A percentile compares a stretch with the other conserved stretches of the same genome.
Evolutionary conservation across 2,888 invertebrate species (phyloP).

Genomic region (Sphecodes monilicornis): DNA sequence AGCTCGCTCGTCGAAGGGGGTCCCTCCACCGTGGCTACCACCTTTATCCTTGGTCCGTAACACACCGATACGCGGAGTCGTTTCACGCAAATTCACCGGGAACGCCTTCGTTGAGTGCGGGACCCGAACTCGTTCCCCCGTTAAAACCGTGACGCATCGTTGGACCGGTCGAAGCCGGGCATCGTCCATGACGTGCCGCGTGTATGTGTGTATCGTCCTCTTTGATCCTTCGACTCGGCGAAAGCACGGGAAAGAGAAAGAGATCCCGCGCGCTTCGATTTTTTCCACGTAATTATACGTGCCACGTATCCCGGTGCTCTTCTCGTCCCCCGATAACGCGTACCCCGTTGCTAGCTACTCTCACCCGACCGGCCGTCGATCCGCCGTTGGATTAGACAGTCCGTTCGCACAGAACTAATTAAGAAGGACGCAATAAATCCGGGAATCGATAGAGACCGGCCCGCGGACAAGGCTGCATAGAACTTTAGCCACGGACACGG

Average conservation of each 20-base stretch:
- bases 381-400: not conserved
- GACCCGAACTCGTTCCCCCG: conserved; percentile 70
- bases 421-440: conserved; percentile 57
- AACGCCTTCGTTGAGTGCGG: conserved; percentile 70
- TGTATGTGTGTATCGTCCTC: conserved; percentile 60
- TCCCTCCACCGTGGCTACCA: conserved; percentile 61
- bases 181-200: conserved; percentile 42
- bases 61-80: conserved; percentile 70
- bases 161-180: conserved; percentile 65
- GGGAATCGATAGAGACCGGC: conserved; percentile 19
- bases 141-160: conserved; percentile 78
- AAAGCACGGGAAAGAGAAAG: conserved; percentile 51
- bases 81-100: conserved; percentile 81
- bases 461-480: not conserved
- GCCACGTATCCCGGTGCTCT: conserved; percentile 28
- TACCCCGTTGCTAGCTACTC: conserved; percentile 28
- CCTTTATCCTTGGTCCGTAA: conserved; percentile 69
- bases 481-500: conserved; percentile 20
- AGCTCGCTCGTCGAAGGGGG: conserved; percentile 35
- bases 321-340: conserved; percentile 52
- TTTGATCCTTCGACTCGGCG: conserved; percentile 67
- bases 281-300: conserved; percentile 69
- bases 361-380: conserved; percentile 12
- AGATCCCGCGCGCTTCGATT: conserved; percentile 48
- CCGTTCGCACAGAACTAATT: conserved; percentile 58